phyloP scores from a whole-genome alignment of 2,113 vertebrate species.

The Dipodomys spectabilis region DNA sequence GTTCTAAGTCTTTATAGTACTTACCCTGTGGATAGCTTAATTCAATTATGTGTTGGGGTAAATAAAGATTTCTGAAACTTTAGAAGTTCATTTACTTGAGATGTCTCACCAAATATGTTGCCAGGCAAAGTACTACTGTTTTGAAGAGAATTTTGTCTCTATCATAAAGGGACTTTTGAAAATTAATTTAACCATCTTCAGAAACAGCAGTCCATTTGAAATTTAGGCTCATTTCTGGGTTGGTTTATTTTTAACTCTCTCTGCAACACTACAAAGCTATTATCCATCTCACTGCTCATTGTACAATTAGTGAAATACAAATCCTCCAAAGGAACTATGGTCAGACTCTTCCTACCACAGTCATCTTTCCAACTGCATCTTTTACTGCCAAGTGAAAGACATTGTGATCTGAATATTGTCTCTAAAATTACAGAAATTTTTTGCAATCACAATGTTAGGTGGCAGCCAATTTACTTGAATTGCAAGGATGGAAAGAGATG shows the following conservation, averaged over 20 bases:
- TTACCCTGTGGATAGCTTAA: background rate
- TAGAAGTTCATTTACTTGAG: slow-evolving; percentile 44
- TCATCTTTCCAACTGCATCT: slow-evolving; percentile 32
- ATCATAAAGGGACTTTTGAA: background rate
- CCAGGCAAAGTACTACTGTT: slow-evolving; percentile 53
- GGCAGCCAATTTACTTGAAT: background rate
- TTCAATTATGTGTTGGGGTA: slow-evolving; percentile 4
- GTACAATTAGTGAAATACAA: background rate
- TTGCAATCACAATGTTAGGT: background rate
- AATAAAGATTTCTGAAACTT: slow-evolving; percentile 31
- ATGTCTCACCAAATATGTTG: slow-evolving; percentile 10
- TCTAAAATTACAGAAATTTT: slow-evolving; percentile 28
- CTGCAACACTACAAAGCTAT: background rate
- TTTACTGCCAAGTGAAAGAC: background rate
- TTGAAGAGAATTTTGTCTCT: slow-evolving; percentile 24
- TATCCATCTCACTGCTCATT: background rate
- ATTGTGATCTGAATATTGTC: background rate
- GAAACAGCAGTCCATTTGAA: background rate
- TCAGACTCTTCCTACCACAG: background rate
- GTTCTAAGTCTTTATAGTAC: background rate
- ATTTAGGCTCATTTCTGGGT: background rate
- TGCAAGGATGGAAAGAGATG: background rate
- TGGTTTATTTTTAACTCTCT: slow-evolving; percentile 8
- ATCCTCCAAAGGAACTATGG: background rate
- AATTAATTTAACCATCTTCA: slow-evolving; percentile 55